A percentile compares a stretch with the other conserved stretches of the same genome.
These are phyloP conservation scores for Corydoras maculifer DNA, from an alignment of 2,113 vertebrate species.

Conservation along the genomic window DNA sequence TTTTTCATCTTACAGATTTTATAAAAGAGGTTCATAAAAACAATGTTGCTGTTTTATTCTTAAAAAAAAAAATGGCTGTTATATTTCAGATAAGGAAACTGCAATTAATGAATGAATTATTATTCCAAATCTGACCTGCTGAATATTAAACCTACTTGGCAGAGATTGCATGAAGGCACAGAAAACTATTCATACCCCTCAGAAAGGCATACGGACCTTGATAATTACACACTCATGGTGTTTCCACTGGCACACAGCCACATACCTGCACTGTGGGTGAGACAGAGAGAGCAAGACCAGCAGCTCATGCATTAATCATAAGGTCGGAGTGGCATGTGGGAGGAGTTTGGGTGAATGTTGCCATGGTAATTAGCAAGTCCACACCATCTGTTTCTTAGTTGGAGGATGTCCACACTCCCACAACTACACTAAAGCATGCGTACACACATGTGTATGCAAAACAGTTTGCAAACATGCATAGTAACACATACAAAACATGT, in stretches of 20 bases:
- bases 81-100: too few relatives aligned
- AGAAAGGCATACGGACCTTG: background rate
- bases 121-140: too few relatives aligned
- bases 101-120: too few relatives aligned
- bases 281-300: constrained; percentile 50
- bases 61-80: too few relatives aligned
- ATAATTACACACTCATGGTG: constrained; percentile 54
- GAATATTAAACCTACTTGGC: too few relatives aligned
- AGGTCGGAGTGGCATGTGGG: constrained; percentile 29
- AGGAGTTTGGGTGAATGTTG: constrained; percentile 36
- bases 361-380: constrained; percentile 58
- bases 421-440: constrained; percentile 10
- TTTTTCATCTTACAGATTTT: too few relatives aligned
- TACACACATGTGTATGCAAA: too few relatives aligned
- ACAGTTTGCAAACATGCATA: too few relatives aligned
- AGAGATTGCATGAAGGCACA: too few relatives aligned
- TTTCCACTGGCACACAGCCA: constrained; percentile 38
- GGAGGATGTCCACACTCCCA: constrained; percentile 22
- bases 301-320: constrained; percentile 67
- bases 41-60: too few relatives aligned
- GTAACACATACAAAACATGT: background rate
- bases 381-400: constrained; percentile 66
- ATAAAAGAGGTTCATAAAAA: too few relatives aligned
- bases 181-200: background rate
- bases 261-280: constrained; percentile 55